Conservation (phyloP, 2,797 vertebrate species). For the Otus scops region DNA sequence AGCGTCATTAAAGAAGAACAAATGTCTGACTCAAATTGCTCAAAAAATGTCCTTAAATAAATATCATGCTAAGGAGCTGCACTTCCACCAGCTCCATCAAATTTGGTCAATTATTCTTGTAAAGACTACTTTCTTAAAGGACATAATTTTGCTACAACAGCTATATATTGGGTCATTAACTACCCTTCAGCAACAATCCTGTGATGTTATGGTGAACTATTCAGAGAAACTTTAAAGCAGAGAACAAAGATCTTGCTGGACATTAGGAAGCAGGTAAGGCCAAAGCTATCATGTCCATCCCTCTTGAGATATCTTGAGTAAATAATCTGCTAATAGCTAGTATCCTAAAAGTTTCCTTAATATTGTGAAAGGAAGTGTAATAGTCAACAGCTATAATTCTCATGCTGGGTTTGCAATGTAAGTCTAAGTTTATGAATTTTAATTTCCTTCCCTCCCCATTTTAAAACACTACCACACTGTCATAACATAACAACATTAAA, state of each 20-base stretch:
- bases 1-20: not conserved
- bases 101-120: not conserved
- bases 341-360: not conserved
- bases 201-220: not conserved
- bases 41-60: slow-evolving; percentile 5
- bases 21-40: slow-evolving; percentile 6
- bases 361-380: not conserved
- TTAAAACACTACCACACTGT: not conserved
- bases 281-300: not conserved
- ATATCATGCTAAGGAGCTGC: not conserved
- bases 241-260: not conserved
- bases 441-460: not conserved
- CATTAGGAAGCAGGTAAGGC: not conserved
- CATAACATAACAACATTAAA: not conserved
- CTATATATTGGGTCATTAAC: slow-evolving; percentile 21
- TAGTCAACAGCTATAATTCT: not conserved
- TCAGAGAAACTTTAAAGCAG: not conserved
- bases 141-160: not conserved
- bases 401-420: not conserved
- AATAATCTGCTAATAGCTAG: not conserved
- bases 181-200: not conserved
- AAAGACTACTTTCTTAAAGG: not conserved
- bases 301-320: not conserved
- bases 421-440: slow-evolving; percentile 1
- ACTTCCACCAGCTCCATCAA: not conserved